These are phyloP conservation scores for Hemibagrus guttatus DNA, from an alignment of 2,797 vertebrate genomes.

Conservation along the genomic window DNA sequence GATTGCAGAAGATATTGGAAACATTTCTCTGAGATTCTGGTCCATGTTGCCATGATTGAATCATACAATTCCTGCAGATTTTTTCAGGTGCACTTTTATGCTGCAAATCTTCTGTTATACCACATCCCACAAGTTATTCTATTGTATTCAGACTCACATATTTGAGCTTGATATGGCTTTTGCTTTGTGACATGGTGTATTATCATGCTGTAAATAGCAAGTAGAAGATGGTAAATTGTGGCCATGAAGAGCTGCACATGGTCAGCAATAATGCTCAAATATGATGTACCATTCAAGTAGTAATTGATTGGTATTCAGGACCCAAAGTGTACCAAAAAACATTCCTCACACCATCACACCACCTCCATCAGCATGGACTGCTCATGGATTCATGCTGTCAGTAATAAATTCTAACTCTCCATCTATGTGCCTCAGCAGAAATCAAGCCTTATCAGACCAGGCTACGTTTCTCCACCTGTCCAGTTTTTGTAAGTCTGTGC, in stretches of 20 bases:
- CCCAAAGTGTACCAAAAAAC: neutral
- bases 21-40: neutral
- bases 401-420: neutral
- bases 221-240: neutral
- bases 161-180: neutral
- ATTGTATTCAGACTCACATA: neutral
- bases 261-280: neutral
- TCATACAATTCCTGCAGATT: neutral
- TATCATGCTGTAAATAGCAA: neutral
- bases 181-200: constrained; percentile 1
- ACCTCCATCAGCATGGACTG: constrained; percentile 2
- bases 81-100: neutral
- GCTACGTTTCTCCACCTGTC: neutral
- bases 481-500: neutral
- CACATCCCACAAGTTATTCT: neutral
- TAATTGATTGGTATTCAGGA: neutral
- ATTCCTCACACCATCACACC: neutral
- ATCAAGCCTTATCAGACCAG: neutral
- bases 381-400: neutral
- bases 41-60: neutral
- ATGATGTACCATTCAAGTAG: neutral
- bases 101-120: neutral
- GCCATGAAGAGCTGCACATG: neutral
- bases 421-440: neutral
- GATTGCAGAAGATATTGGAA: neutral